Evolutionary conservation across 2,113 vertebrate genomes (phyloP), one percentile per base, ranked within the genome.

Genomic region (Ptychochromis oligacanthus): DNA sequence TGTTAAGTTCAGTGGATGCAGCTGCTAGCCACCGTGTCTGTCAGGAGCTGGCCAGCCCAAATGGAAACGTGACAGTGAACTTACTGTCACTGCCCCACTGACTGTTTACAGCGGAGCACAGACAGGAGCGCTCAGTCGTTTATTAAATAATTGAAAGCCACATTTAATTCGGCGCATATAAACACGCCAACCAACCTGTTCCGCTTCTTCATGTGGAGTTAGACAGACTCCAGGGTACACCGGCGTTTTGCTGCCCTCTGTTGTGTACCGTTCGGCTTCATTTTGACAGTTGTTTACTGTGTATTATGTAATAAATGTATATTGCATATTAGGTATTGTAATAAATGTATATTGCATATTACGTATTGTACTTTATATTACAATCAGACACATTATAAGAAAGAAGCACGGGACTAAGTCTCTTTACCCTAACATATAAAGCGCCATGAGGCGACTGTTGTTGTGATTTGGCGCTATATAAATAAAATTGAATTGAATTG

Each of bases 111-210:
- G 14, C 28, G 17, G 13, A 0, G 2, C 22, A 20, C 20, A 31
- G 24, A 3, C 1, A 8, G 0, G 46, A 72, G 34, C 24, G 18
- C 26, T 31, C 67, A 2, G 43, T 26, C 1, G 46, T 31, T 54
- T 54, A 5, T 34, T n/a, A 54, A 72, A 1, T 0, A n/a, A 52
- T 18, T 18, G 1, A 18, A 18, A 54, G 26, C 6, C 52, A n/a
- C 67, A 11, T 70, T 26, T 14, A 72, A 54, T n/a, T 12, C 6
- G 65, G 65, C 43, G 3, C 65, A 70, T 52, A 11, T 12, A 72
- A 0, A 0, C 65, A 72, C 17, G 24, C 2, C 12, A 28, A 2
- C 65, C 4, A 31, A 31, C 28, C 28, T 31, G 28, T 31, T 31
- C 28, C 28, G 28, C 3, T 31, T 31, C 28, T 3, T 31, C 24